phyloP scores from a whole-genome alignment of 1,140 invertebrate genomes.

The Pollicipes pollicipes region DNA sequence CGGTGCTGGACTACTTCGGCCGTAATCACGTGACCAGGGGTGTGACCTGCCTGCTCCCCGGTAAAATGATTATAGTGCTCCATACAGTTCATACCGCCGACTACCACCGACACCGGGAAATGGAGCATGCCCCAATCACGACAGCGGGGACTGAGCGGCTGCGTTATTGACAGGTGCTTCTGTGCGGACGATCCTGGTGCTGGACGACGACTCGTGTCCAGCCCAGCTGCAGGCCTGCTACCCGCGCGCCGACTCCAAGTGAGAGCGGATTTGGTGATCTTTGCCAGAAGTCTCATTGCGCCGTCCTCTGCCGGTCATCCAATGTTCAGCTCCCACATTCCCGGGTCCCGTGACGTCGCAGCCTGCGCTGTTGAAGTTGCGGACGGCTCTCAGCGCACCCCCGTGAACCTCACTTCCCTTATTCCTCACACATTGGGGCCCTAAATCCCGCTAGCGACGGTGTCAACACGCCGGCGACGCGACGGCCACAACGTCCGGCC shows the following conservation, averaged over 20 bases:
- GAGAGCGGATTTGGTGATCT: too few species aligned
- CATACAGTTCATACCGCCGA: neutral
- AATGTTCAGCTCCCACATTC: too few species aligned
- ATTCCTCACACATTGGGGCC: too few species aligned
- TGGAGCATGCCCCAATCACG: neutral
- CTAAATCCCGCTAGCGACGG: too few species aligned
- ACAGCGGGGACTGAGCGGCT: too few species aligned
- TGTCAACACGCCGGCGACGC: too few species aligned
- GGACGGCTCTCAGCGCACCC: too few species aligned
- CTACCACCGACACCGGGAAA: neutral
- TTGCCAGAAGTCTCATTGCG: too few species aligned
- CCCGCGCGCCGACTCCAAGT: conserved; percentile 51
- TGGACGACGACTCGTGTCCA: conserved; percentile 72
- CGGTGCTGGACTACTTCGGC: neutral
- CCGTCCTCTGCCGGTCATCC: too few species aligned
- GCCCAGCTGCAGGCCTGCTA: conserved; percentile 77
- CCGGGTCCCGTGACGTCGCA: neutral
- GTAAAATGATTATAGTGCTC: neutral
- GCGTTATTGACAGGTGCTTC: conserved; percentile 27
- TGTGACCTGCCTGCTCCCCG: neutral
- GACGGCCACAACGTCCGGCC: too few species aligned
- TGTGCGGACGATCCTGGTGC: conserved; percentile 48
- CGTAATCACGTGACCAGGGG: neutral
- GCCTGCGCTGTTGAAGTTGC: too few species aligned
- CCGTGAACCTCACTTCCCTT: too few species aligned